These are phyloP conservation scores for Cephalophus harveyi DNA, from an alignment of 2,113 vertebrate genomes.

Conservation along the genomic window DNA sequence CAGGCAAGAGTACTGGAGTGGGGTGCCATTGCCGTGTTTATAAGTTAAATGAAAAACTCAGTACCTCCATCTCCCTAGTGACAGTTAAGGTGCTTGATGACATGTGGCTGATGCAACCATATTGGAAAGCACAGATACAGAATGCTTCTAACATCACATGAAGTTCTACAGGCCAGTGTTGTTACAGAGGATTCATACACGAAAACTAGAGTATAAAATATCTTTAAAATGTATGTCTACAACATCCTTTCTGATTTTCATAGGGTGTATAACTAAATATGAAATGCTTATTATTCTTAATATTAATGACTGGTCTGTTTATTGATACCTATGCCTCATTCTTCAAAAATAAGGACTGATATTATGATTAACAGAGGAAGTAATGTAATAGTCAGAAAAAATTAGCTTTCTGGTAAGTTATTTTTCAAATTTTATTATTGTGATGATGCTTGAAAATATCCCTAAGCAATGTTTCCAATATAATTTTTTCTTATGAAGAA, in stretches of 20 bases:
- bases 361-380: conserved; percentile 4
- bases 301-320: background rate
- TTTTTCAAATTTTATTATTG: conserved; percentile 28
- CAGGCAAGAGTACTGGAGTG: too few relatives aligned
- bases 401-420: background rate
- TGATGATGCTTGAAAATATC: background rate
- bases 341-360: conserved; percentile 4
- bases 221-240: background rate
- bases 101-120: background rate
- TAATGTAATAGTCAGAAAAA: conserved; percentile 3
- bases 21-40: background rate
- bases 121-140: background rate
- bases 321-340: background rate
- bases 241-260: background rate
- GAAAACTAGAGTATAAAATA: background rate
- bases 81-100: background rate
- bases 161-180: background rate
- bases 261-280: background rate
- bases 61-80: background rate
- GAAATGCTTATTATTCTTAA: background rate
- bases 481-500: background rate
- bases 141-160: background rate
- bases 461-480: conserved; percentile 1
- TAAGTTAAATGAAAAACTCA: background rate
- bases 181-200: background rate